A percentile compares a stretch with the other conserved stretches of the same genome.
Evolutionary conservation across 2,113 vertebrate genomes (phyloP).

Genomic region (Callopanchax toddi): DNA sequence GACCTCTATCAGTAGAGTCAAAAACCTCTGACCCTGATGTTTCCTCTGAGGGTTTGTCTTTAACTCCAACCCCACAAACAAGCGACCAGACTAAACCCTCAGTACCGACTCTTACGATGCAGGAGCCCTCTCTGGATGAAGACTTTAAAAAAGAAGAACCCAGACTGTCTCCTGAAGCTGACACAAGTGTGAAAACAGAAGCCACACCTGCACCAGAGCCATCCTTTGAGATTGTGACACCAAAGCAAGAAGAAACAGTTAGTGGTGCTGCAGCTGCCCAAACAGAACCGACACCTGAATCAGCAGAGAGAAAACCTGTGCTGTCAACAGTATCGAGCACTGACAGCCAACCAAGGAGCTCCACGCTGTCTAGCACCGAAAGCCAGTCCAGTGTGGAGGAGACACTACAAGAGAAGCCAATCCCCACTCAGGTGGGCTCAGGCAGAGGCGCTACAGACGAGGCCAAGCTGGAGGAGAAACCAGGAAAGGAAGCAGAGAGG

Average conservation of each 20-base stretch:
- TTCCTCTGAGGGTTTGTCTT: constrained; percentile 42
- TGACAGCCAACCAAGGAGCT: constrained; percentile 57
- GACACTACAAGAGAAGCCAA: constrained; percentile 21
- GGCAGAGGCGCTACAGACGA: constrained; percentile 13
- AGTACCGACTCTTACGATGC: constrained; percentile 64
- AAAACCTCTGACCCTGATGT: constrained; percentile 59
- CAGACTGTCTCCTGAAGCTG: constrained; percentile 34
- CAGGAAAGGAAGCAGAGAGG: constrained; percentile 73
- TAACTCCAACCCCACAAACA: constrained; percentile 15
- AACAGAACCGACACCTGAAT: constrained; percentile 25
- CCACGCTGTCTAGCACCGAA: constrained; percentile 51
- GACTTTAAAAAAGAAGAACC: constrained; percentile 56
- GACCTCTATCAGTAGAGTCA: constrained; percentile 69
- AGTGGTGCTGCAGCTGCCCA: constrained; percentile 2
- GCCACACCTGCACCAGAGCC: constrained; percentile 36
- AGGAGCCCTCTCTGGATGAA: constrained; percentile 65
- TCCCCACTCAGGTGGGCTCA: constrained; percentile 17
- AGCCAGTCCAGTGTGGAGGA: constrained; percentile 61
- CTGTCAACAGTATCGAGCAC: constrained; percentile 42
- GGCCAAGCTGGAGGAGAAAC: constrained; percentile 56
- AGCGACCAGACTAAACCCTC: constrained; percentile 45
- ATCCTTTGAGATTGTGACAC: constrained; percentile 23
- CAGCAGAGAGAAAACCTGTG: constrained; percentile 40
- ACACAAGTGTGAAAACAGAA: constrained; percentile 48
- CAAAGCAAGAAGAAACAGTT: constrained; percentile 32